Percentiles rank a stretch among this genome's conserved stretches.
These are phyloP conservation scores for Pelobates cultripes DNA, from an alignment of 2,797 vertebrate species.

Conservation along the genomic window DNA sequence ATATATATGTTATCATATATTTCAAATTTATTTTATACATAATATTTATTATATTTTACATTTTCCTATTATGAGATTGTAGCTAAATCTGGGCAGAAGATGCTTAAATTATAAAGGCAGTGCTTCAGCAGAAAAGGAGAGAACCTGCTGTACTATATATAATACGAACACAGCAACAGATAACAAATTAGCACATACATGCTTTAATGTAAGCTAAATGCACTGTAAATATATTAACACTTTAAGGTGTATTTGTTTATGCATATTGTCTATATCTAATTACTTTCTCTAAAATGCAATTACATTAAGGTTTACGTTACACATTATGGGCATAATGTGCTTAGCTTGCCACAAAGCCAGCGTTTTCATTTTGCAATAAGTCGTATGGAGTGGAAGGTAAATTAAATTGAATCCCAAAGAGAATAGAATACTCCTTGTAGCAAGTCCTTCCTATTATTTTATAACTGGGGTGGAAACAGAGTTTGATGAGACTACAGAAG, in stretches of 20 bases:
- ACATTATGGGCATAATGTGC: neutral
- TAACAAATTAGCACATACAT: no score
- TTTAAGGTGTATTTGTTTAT: neutral
- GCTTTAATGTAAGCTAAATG: neutral
- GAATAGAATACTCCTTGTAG: no score
- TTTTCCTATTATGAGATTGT: neutral
- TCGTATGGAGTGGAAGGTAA: neutral
- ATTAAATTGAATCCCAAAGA: no score
- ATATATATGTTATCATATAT: no score
- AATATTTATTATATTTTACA: no score
- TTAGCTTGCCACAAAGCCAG: neutral
- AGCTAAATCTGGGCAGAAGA: neutral
- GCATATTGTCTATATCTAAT: neutral
- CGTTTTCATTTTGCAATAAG: neutral
- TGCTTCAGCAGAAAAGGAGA: no score
- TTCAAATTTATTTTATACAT: no score
- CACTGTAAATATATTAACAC: neutral
- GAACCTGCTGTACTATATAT: no score
- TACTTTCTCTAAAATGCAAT: neutral
- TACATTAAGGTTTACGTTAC: neutral
- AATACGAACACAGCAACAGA: no score
- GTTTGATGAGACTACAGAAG: no score
- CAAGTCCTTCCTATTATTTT: no score
- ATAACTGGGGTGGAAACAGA: no score
- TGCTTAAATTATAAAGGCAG: conserved; percentile 17